Base-by-base conservation (phyloP, 2,888 invertebrate species). In the Hirtodrosophila trivittata region DNA sequence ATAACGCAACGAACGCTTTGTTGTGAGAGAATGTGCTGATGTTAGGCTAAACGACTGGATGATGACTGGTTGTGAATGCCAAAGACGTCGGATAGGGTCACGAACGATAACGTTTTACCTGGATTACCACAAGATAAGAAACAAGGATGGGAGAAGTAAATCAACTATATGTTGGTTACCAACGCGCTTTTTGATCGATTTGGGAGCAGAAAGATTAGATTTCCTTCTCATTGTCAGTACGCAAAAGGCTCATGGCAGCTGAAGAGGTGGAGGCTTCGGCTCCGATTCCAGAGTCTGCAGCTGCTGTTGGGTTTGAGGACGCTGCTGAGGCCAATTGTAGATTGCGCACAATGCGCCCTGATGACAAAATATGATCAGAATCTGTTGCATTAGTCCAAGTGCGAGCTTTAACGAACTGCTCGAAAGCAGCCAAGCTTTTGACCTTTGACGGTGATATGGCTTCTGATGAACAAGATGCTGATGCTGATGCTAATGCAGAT, bases 381-480 rank as follows among this genome's bases (percentile, higher is more conserved):
- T 70, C 74, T 57, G 60, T 49, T 12, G 65, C 25, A 71, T 74
- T 71, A 60, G 71, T 81, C 82, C 77, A 77, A 43, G 82, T 83
- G 59, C 80, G 86, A 30, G 80, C 77, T 73, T 62, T 65, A 55
- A 80, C 66, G 56, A 70, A 80, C 70, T 72, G 73, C 77, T 80
- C 66, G 47, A 80, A 80, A 52, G 80, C 80, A 86, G 86, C 63
- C 67, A 80, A 63, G 46, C 83, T 68, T 41, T 75, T 86, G 42
- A 52, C 56, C 67, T 65, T 75, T 30, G 63, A 39, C 50, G 66
- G 80, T 49, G 83, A 83, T n/a, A 75, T 75, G 57, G 45, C 63
- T 52, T 55, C 64, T 38, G 73, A 42, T 60, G 69, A 65, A 10
- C 41, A 39, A 37, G 63, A 60, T 56, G 66, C 26, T 55, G 63